Evolutionary conservation across 1,140 invertebrate genomes (phyloP).

Genomic region (Leptonema lineaticorne): DNA sequence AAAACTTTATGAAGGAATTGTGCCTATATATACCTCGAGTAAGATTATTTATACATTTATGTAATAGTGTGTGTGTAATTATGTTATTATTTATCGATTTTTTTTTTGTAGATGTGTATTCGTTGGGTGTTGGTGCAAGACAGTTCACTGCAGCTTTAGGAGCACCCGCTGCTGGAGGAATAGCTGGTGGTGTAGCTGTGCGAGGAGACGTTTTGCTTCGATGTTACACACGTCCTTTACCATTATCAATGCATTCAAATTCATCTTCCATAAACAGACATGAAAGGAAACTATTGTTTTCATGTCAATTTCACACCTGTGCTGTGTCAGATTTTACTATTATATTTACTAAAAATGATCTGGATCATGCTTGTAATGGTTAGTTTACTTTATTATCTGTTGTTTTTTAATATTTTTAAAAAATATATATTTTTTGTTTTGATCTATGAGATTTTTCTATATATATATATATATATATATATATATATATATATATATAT

Average conservation of each 20-base stretch:
- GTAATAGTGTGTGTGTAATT: neutral
- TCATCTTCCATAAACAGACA: slow-evolving; percentile 36
- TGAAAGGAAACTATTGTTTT: slow-evolving; percentile 62
- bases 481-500: too few species aligned
- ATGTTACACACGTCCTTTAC: slow-evolving; percentile 72
- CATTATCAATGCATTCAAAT: slow-evolving; percentile 43
- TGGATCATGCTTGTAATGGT: slow-evolving; percentile 82
- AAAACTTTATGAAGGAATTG: slow-evolving; percentile 82
- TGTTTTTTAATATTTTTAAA: neutral
- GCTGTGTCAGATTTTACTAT: slow-evolving; percentile 81
- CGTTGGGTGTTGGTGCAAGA: slow-evolving; percentile 60
- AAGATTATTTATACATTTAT: slow-evolving; percentile 28
- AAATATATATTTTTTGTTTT: neutral
- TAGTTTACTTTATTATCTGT: slow-evolving; percentile 41
- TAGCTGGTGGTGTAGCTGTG: slow-evolving; percentile 73
- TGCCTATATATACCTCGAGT: slow-evolving; percentile 83
- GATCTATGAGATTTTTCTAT: too few species aligned
- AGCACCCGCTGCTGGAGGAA: slow-evolving; percentile 58
- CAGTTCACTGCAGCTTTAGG: slow-evolving; percentile 73
- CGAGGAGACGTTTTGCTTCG: slow-evolving; percentile 88
- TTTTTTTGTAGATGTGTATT: slow-evolving; percentile 65
- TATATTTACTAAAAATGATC: slow-evolving; percentile 79
- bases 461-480: too few species aligned
- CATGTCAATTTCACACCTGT: slow-evolving; percentile 90
- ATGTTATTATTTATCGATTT: neutral